phyloP scores from a whole-genome alignment of 2,888 invertebrate species.

The Drosophila subsilvestris region DNA sequence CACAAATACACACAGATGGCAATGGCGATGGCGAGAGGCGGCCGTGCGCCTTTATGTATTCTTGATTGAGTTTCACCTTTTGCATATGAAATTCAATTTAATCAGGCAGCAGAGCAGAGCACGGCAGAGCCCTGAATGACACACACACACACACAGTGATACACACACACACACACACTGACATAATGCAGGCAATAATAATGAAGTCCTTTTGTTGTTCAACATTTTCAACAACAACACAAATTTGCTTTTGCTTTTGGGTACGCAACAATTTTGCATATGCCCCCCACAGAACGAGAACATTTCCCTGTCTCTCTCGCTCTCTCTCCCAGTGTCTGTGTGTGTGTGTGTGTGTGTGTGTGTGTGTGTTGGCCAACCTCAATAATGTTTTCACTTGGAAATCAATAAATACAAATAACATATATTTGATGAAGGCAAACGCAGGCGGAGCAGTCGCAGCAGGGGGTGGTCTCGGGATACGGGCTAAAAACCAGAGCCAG shows the following conservation, averaged over 20 bases:
- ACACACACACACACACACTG: conserved; percentile 1
- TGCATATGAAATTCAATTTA: conserved; percentile 78
- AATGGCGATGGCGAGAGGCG: background rate
- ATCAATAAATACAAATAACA: conserved; percentile 77
- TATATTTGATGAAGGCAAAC: conserved; percentile 46
- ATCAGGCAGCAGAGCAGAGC: conserved; percentile 65
- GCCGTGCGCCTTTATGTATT: conserved; percentile 67
- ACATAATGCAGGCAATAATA: conserved; percentile 69
- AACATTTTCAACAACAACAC: conserved; percentile 60
- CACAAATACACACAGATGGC: background rate
- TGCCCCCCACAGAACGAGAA: conserved; percentile 4
- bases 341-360: too few relatives aligned
- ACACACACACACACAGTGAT: conserved; percentile 27
- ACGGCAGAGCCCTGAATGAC: conserved; percentile 22
- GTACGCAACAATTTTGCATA: conserved; percentile 55
- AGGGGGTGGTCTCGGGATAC: background rate
- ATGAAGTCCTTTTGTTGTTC: conserved; percentile 76
- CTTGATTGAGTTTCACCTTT: conserved; percentile 78
- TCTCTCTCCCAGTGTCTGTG: background rate
- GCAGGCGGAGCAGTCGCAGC: background rate
- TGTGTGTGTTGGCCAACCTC: conserved; percentile 52
- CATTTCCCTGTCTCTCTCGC: too few relatives aligned
- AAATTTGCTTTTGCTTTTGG: conserved; percentile 58
- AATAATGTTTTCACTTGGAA: conserved; percentile 76
- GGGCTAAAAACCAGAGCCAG: conserved; percentile 6